phyloP scores from a whole-genome alignment of 2,797 vertebrate genomes.

The Melanogrammus aeglefinus region DNA sequence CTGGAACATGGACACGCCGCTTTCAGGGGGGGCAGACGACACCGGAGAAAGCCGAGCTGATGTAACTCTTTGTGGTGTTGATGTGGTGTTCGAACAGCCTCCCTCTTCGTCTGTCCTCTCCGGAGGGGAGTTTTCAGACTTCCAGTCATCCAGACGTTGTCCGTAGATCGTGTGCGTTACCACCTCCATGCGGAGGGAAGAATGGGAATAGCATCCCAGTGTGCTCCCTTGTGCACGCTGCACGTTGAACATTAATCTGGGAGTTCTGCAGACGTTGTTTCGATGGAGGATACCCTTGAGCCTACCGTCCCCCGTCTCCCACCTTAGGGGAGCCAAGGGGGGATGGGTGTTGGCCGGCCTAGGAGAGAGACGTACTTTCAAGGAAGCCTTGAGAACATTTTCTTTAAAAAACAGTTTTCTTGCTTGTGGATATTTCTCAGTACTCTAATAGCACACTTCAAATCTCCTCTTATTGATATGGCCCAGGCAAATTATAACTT shows the following conservation, averaged over 20 bases:
- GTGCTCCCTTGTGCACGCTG: neutral
- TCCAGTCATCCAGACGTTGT: neutral
- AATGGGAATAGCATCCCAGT: neutral
- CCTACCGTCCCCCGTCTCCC: conserved; percentile 32
- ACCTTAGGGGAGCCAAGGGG: neutral
- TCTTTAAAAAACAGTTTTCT: conserved; percentile 11
- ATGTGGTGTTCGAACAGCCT: neutral
- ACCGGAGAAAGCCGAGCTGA: neutral
- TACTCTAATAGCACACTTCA: neutral
- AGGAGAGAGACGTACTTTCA: conserved; percentile 19
- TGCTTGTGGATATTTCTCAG: conserved; percentile 21
- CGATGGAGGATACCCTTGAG: conserved; percentile 31
- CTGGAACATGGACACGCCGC: neutral
- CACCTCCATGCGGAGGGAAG: neutral
- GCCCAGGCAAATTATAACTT: conserved; percentile 26
- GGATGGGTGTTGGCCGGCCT: conserved; percentile 26
- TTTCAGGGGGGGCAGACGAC: neutral
- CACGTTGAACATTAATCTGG: neutral
- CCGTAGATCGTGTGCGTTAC: neutral
- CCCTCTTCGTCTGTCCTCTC: neutral
- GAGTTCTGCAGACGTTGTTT: neutral
- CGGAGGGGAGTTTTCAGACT: neutral
- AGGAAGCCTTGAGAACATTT: conserved; percentile 33
- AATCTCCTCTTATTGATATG: conserved; percentile 18
- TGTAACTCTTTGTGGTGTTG: neutral